Percentiles rank a stretch among this genome's conserved stretches.
Evolutionary conservation across 2,113 vertebrate species (phyloP).

Genomic region (Anarrhichthys ocellatus): DNA sequence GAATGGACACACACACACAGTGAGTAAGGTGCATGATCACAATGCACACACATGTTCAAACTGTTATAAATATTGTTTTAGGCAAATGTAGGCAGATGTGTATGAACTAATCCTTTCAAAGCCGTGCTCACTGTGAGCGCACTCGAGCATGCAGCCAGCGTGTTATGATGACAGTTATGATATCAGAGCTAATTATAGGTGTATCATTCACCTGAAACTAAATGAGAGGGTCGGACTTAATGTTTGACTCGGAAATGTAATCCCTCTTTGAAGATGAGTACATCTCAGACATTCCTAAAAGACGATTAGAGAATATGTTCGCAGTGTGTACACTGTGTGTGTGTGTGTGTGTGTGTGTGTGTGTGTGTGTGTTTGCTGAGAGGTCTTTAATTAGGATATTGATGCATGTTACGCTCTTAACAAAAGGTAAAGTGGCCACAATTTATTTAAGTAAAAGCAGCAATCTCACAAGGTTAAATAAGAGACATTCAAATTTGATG

Average conservation of each 20-base stretch:
- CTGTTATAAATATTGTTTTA: background rate
- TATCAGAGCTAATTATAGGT: conserved; percentile 45
- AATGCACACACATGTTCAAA: conserved; percentile 28
- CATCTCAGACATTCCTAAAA: conserved; percentile 1
- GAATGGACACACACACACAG: conserved; percentile 8
- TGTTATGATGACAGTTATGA: conserved; percentile 5
- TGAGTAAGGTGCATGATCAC: conserved; percentile 1
- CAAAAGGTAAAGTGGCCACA: background rate
- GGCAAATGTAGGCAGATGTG: background rate
- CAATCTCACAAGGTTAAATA: background rate
- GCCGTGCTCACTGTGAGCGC: background rate
- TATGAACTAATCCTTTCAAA: conserved; percentile 15
- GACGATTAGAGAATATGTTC: background rate
- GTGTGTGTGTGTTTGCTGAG: background rate
- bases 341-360: too few relatives aligned
- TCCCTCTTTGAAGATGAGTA: conserved; percentile 35
- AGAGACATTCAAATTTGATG: background rate
- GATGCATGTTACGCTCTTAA: too few relatives aligned
- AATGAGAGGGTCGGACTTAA: conserved; percentile 32
- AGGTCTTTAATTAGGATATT: too few relatives aligned
- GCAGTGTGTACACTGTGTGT: background rate
- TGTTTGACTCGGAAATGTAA: conserved; percentile 41
- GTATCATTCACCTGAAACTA: conserved; percentile 8
- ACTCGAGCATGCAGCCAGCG: background rate
- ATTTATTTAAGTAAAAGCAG: background rate